phyloP scores from a whole-genome alignment of 2,113 vertebrate species.

The Podarcis cretensis region DNA sequence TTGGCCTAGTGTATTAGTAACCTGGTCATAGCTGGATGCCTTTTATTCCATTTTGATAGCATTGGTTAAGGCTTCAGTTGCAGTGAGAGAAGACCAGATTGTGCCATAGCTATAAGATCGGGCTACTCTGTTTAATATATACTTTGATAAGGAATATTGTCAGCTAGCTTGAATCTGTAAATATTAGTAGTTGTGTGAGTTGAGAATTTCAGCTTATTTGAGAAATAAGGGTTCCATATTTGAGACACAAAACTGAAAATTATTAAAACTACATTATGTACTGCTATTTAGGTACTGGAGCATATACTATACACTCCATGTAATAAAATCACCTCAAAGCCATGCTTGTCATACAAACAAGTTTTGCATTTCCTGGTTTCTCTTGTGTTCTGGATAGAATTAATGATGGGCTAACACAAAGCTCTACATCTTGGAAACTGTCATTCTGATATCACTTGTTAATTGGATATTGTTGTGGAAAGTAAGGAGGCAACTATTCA shows the following conservation, averaged over 20 bases:
- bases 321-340: background rate
- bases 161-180: background rate
- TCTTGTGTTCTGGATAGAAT: constrained; percentile 4
- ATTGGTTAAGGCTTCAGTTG: background rate
- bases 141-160: too few species aligned
- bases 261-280: background rate
- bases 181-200: background rate
- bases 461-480: background rate
- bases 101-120: background rate
- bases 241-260: background rate
- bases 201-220: background rate
- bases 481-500: background rate
- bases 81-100: background rate
- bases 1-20: background rate
- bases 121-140: background rate
- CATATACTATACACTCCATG: background rate
- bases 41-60: background rate
- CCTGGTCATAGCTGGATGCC: background rate
- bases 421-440: background rate
- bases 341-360: background rate
- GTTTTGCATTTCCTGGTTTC: constrained; percentile 40
- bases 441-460: background rate
- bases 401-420: accelerated
- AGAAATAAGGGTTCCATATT: background rate
- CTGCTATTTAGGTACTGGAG: background rate